phyloP scores from a whole-genome alignment of 1,140 invertebrate species.

The Dendroctonus valens region DNA sequence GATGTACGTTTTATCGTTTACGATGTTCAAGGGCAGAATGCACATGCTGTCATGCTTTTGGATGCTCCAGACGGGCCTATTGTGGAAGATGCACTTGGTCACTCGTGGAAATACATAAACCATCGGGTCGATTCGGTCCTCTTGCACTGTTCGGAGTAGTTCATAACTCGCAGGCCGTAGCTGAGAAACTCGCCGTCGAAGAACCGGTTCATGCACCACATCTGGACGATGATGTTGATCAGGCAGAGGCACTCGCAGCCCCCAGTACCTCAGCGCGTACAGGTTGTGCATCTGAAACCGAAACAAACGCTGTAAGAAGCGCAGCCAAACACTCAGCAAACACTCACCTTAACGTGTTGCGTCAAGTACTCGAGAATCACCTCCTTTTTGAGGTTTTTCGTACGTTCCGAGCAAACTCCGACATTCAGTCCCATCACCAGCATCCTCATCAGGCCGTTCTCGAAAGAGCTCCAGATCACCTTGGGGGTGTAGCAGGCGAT shows the following conservation, averaged over 20 bases:
- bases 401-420: conserved; percentile 69
- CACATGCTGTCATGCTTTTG: conserved; percentile 88
- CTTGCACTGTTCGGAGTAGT: conserved; percentile 76
- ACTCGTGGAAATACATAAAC: conserved; percentile 85
- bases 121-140: conserved; percentile 83
- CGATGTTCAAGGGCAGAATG: conserved; percentile 85
- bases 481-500: conserved; percentile 93
- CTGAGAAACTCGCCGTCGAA: conserved; percentile 89
- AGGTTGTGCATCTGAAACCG: conserved; percentile 77
- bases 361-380: conserved; percentile 78
- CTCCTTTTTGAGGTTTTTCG: conserved; percentile 75
- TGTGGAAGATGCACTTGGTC: conserved; percentile 90
- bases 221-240: conserved; percentile 79
- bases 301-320: conserved; percentile 27
- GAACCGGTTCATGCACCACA: conserved; percentile 89
- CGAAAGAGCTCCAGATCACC: conserved; percentile 86
- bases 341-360: conserved; percentile 72
- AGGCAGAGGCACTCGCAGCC: conserved; percentile 80
- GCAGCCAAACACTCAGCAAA: background rate
- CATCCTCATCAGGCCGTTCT: conserved; percentile 75
- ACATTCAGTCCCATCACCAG: conserved; percentile 83
- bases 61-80: conserved; percentile 81
- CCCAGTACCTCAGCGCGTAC: conserved; percentile 81
- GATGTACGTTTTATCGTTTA: conserved; percentile 92
- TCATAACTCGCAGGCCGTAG: conserved; percentile 76